These are phyloP conservation scores for Balaenoptera acutorostrata DNA, from an alignment of 2,113 vertebrate genomes.

Conservation along the genomic window DNA sequence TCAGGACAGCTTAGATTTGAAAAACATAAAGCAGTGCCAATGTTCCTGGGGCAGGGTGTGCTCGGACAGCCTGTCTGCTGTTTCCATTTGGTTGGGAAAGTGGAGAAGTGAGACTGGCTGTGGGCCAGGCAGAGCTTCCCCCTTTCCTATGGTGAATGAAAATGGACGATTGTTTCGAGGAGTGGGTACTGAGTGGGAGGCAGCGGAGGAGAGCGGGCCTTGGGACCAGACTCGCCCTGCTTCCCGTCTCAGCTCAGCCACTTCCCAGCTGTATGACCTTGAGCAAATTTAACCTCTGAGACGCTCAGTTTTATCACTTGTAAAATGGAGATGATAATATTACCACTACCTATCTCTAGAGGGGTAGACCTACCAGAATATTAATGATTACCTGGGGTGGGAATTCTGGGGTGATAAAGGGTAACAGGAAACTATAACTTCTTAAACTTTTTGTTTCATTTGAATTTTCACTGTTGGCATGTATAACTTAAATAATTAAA, in stretches of 20 bases:
- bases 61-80: not conserved
- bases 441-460: slow-evolving; percentile 28
- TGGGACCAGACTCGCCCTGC: not conserved
- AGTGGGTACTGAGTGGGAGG: not conserved
- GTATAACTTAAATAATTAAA: slow-evolving; percentile 10
- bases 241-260: not conserved
- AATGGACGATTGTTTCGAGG: not conserved
- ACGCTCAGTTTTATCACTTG: not conserved
- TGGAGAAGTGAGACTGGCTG: not conserved
- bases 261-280: not conserved
- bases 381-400: not conserved
- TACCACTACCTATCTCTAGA: not conserved
- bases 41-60: not conserved
- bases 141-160: slow-evolving; percentile 7
- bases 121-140: not conserved
- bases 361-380: not conserved
- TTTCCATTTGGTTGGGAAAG: slow-evolving; percentile 26
- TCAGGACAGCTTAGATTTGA: not conserved
- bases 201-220: not conserved
- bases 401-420: not conserved
- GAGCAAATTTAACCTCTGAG: not conserved
- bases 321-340: not conserved
- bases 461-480: not conserved
- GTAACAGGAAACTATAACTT: not conserved
- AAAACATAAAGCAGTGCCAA: not conserved